Evolutionary conservation across 2,888 invertebrate genomes (phyloP), one percentile per base, ranked within the genome.

Genomic region (Zygothrica quintamaculata): DNA sequence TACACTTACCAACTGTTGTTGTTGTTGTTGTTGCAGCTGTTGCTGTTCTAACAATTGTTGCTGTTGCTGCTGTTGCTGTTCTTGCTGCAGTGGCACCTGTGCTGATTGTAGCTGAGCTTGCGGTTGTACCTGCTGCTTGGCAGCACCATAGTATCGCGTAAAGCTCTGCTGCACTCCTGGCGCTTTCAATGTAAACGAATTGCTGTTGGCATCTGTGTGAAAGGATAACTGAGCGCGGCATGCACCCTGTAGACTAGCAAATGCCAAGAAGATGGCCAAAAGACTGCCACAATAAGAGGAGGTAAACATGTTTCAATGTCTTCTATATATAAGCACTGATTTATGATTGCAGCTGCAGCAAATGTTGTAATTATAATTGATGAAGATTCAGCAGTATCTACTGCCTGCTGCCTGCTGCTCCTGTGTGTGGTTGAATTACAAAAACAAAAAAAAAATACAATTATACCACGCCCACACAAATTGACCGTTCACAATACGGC

Each of bases 131-230:
- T 48, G 72, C 31, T 71, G 31, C 39, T 31, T 66, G 50, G 62
- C 58, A 12, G 85, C 88, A n/a, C 90, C 90, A 51, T 79, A 91
- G 50, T 88, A 89, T 4, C 91, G 82, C 1, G 90, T 90, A 52
- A 90, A 91, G 39, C 88, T 89, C 65, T 91, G 91, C 67, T 90
- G 90, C 60, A 89, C 61, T 11, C 85, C 79, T 8, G 91, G 91
- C n/a, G 91, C 77, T 74, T 90, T 90, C 18, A 91, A 58, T 4
- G 89, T 88, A 39, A 88, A 91, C 12, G 91, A 90, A 56, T 91
- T 91, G 7, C 80, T 76, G 65, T 88, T 88, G 37, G 90, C 87
- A 61, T 91, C 91, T 9, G 84, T 88, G 73, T 91, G 91, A 40
- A 86, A 89, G 44, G 90, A 80, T 56, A 91, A 71, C 62, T 91